Conservation (phyloP, 2,888 invertebrate species). For the Trachelus tabidus region DNA sequence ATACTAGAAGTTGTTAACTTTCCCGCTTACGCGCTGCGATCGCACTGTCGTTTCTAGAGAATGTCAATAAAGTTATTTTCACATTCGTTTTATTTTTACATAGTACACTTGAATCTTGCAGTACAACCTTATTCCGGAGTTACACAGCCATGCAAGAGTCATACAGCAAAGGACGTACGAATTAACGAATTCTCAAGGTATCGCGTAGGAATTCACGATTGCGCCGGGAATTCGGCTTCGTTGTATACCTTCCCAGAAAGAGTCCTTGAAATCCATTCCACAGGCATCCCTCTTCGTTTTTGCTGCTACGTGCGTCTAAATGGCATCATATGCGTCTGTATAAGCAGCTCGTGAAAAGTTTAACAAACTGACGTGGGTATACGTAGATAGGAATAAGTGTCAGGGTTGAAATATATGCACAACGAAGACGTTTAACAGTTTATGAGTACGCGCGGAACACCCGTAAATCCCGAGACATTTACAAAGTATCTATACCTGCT, state of each 20-base stretch:
- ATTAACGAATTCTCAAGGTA: background rate
- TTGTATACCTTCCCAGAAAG: background rate
- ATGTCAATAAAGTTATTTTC: too few species aligned
- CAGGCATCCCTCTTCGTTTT: background rate
- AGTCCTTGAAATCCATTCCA: background rate
- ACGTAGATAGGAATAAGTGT: background rate
- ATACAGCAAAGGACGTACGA: background rate
- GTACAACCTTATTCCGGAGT: background rate
- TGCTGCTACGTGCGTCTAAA: background rate
- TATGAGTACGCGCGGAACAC: background rate
- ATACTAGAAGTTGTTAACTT: background rate
- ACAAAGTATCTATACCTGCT: background rate
- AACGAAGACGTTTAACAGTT: background rate
- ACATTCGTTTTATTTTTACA: too few species aligned
- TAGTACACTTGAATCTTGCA: too few species aligned
- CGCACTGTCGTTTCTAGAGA: too few species aligned
- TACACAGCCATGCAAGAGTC: background rate
- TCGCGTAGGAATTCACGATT: background rate
- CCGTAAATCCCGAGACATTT: background rate
- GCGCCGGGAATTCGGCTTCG: background rate
- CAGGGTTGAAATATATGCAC: background rate
- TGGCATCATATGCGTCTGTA: background rate
- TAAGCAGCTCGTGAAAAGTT: background rate
- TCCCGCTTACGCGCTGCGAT: too few species aligned
- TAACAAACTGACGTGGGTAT: background rate